A percentile compares a stretch with the other conserved stretches of the same genome.
These are phyloP conservation scores for Drosophila cracens DNA, from an alignment of 2,888 invertebrate species.

Conservation along the genomic window DNA sequence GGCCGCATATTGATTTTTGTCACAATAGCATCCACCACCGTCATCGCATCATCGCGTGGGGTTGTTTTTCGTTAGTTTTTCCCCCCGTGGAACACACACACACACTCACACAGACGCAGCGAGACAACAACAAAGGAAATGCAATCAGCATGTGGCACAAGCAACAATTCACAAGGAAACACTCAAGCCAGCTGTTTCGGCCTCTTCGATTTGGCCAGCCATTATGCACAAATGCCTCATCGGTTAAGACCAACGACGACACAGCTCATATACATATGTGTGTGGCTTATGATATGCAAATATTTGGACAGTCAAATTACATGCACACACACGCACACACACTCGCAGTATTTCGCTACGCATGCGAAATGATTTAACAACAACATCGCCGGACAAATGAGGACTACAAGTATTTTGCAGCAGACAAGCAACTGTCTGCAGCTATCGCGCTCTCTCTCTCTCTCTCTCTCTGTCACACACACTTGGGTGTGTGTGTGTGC, in stretches of 20 bases:
- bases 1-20: slow-evolving; percentile 66
- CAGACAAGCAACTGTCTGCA: slow-evolving; percentile 47
- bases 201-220: slow-evolving; percentile 11
- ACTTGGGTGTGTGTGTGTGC: slow-evolving; percentile 17
- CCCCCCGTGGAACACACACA: slow-evolving; percentile 20
- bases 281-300: slow-evolving; percentile 70
- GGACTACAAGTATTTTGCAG: slow-evolving; percentile 71
- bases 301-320: slow-evolving; percentile 57
- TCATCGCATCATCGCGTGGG: slow-evolving; percentile 42
- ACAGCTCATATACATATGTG: slow-evolving; percentile 8
- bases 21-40: slow-evolving; percentile 60
- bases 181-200: slow-evolving; percentile 64
- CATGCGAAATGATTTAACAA: slow-evolving; percentile 41
- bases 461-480: not conserved
- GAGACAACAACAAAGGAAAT: slow-evolving; percentile 54
- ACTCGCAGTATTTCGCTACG: slow-evolving; percentile 29
- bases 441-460: not conserved
- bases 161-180: slow-evolving; percentile 35
- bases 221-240: slow-evolving; percentile 1
- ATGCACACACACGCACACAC: slow-evolving; percentile 13
- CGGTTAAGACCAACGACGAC: slow-evolving; percentile 9
- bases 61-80: slow-evolving; percentile 72
- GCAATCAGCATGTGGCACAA: slow-evolving; percentile 63
- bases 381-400: slow-evolving; percentile 30
- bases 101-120: slow-evolving; percentile 13